Base-by-base conservation (phyloP, 2,888 invertebrate genomes). In the Gnatocerus cornutus region DNA sequence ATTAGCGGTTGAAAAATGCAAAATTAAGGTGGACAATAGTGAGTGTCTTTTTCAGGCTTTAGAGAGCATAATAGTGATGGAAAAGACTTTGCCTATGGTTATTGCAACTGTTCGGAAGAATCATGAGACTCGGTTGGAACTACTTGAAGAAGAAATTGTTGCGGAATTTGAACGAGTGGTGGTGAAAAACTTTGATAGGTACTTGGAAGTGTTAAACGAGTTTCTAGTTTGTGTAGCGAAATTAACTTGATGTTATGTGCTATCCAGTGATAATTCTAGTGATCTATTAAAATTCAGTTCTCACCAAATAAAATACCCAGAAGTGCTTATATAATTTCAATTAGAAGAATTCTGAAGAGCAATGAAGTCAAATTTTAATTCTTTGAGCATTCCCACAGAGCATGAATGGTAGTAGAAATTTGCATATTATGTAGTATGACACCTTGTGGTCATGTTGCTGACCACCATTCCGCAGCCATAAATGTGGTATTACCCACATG, bases 11-110 rank as follows among this genome's bases (percentile, higher is more conserved):
- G 14, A 59, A 16, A 46, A 37, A 7, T 59, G 59, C 27, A 10
- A 14, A 16, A 33, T 9, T 16, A 8, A 0, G 27, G 8, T 43
- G 14, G 33, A 46, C n/a, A 6, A 12, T 3, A 21, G 9, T 8
- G 33, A 46, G 4, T 59, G 59, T 33, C 13, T 46, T n/a, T 29
- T 46, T 5, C 46, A 46, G n/a, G 48, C 46, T 13, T n/a, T 48
- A n/a, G n/a, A 12, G 0, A 29, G 6, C 13, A 46, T 46, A 8
- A 9, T 46, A 4, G 5, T 59, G 4, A 8, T 59, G 48, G 27
- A 59, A 10, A 7, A 16, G 1, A 46, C 46, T 1, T 10, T 59
- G 14, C 59, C 59, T 9, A 9, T 14, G 12, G 12, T 59, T 10
- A 33, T 59, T 4, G 45, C 16, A 5, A 16, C 8, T 33, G 59